These are phyloP conservation scores for Tragelaphus strepsiceros DNA, from an alignment of 2,113 vertebrate species.

Conservation along the genomic window DNA sequence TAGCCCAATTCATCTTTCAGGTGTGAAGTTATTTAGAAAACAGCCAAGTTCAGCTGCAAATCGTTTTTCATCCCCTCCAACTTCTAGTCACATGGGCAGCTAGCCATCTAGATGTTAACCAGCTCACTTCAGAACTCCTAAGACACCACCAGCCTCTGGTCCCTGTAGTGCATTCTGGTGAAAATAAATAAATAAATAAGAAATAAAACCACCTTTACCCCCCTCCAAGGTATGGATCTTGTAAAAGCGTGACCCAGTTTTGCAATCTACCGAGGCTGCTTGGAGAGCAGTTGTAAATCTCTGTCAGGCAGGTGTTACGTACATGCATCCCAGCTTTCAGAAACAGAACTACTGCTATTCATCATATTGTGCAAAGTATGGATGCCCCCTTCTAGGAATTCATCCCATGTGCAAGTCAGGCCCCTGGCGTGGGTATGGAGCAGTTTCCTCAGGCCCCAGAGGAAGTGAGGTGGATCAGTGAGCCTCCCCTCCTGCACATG, in stretches of 20 bases:
- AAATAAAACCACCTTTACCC: constrained; percentile 53
- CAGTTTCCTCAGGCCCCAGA: background rate
- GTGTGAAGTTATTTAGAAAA: constrained; percentile 72
- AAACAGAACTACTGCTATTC: constrained; percentile 56
- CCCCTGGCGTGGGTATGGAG: background rate
- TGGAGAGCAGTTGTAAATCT: constrained; percentile 73
- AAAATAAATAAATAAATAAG: constrained; percentile 59
- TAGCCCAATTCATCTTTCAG: constrained; percentile 70
- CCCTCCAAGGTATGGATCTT: constrained; percentile 54
- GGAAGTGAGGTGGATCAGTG: background rate
- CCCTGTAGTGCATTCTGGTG: constrained; percentile 48
- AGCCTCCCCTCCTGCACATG: background rate
- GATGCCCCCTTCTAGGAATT: constrained; percentile 37
- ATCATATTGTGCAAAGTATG: constrained; percentile 40
- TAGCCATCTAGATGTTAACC: constrained; percentile 40
- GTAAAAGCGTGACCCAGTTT: constrained; percentile 71
- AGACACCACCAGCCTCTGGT: constrained; percentile 25
- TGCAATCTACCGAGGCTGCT: constrained; percentile 63
- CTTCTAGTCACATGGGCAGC: constrained; percentile 50
- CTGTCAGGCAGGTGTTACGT: constrained; percentile 70
- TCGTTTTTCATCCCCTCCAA: constrained; percentile 71
- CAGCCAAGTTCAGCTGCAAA: constrained; percentile 66
- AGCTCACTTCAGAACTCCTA: constrained; percentile 47
- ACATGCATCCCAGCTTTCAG: constrained; percentile 67
- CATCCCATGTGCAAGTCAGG: constrained; percentile 1